These are phyloP conservation scores for Meloidogyne exigua DNA, from an alignment of 1,140 invertebrate genomes.

Conservation along the genomic window DNA sequence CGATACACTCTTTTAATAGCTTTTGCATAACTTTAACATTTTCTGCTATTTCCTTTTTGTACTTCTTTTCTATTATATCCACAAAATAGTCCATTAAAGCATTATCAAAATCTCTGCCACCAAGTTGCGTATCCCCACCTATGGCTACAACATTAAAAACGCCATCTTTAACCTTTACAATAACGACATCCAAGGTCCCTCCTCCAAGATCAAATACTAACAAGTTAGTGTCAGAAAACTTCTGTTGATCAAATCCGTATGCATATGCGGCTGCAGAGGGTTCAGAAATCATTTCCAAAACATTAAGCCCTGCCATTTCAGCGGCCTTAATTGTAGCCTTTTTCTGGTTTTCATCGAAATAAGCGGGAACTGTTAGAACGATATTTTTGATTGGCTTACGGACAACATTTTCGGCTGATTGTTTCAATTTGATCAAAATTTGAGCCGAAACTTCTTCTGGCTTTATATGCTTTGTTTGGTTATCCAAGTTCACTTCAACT, in stretches of 20 bases:
- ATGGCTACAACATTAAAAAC: conserved; percentile 84
- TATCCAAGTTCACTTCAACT: too few species aligned
- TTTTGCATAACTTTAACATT: too few species aligned
- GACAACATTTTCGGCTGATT: conserved; percentile 7
- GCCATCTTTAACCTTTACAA: conserved; percentile 88
- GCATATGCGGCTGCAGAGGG: conserved; percentile 5
- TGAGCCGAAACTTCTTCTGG: conserved; percentile 86
- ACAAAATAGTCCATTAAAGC: too few species aligned
- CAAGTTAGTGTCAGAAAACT: background rate
- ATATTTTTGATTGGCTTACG: background rate
- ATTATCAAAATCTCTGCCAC: conserved; percentile 66
- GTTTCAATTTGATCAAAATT: conserved; percentile 68
- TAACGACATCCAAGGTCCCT: conserved; percentile 92
- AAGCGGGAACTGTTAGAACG: conserved; percentile 14
- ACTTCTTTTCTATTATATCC: too few species aligned
- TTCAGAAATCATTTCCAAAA: background rate
- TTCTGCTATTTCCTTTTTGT: too few species aligned
- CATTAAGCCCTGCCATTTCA: background rate
- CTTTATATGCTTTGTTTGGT: too few species aligned
- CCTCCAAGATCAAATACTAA: conserved; percentile 73
- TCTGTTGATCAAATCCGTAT: conserved; percentile 1
- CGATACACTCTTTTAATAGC: too few species aligned
- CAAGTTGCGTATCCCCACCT: conserved; percentile 49
- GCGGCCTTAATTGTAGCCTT: conserved; percentile 60
- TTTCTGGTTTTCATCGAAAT: conserved; percentile 11